Evolutionary conservation across 2,797 vertebrate genomes (phyloP).

Genomic region (Enteromius anoplus): DNA sequence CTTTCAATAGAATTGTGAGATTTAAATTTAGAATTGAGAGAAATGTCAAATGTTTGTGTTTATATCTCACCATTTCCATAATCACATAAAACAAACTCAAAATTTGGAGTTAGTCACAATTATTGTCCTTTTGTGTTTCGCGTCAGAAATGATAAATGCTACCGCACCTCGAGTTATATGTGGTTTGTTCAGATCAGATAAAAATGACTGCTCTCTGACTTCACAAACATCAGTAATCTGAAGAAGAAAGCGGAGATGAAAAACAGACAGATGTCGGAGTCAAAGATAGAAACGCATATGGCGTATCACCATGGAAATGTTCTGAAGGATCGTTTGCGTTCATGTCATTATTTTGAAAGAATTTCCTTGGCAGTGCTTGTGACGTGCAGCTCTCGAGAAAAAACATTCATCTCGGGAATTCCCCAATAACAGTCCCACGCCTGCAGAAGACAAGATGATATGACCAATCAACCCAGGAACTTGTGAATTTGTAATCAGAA

Average conservation of each 20-base stretch:
- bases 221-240: background rate
- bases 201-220: background rate
- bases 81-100: background rate
- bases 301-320: slow-evolving; percentile 48
- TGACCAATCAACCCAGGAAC: background rate
- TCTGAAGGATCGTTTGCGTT: slow-evolving; percentile 24
- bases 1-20: background rate
- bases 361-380: slow-evolving; percentile 26
- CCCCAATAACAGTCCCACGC: background rate
- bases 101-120: background rate
- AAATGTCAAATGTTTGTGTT: background rate
- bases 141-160: background rate
- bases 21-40: background rate
- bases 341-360: slow-evolving; percentile 28
- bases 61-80: background rate
- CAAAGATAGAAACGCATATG: slow-evolving; percentile 20
- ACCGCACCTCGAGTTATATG: background rate
- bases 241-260: background rate
- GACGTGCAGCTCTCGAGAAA: background rate
- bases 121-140: background rate
- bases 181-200: background rate
- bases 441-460: background rate
- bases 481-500: background rate
- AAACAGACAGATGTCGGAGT: slow-evolving; percentile 30
- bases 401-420: background rate